These are phyloP conservation scores for Indicator maculatus DNA, from an alignment of 2,113 vertebrate genomes.

Conservation along the genomic window DNA sequence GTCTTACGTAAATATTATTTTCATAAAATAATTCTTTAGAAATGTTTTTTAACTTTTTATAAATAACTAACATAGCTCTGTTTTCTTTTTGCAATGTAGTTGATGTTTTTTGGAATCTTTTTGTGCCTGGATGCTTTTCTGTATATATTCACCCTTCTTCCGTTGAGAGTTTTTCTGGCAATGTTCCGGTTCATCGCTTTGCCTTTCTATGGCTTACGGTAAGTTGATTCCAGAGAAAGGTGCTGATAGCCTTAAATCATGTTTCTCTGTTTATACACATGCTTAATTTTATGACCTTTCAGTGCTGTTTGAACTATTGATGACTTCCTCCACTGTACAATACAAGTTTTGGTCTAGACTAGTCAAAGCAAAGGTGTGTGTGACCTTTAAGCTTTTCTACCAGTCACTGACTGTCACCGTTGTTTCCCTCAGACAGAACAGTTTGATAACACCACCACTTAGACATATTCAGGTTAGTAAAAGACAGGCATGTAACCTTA, in stretches of 20 bases:
- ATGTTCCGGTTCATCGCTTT: slow-evolving; percentile 88
- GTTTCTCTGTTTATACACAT: background rate
- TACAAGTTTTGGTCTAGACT: background rate
- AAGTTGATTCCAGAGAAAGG: slow-evolving; percentile 55
- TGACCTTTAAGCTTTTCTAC: background rate
- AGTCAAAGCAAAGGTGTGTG: background rate
- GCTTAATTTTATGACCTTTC: background rate
- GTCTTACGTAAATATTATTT: background rate
- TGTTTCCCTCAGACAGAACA: background rate
- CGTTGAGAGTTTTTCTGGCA: slow-evolving; percentile 90
- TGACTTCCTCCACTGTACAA: background rate
- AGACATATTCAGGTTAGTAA: background rate
- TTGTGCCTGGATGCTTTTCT: slow-evolving; percentile 97
- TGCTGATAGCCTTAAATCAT: background rate
- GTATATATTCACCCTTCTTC: slow-evolving; percentile 95
- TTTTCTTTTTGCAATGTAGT: slow-evolving; percentile 76
- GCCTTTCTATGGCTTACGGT: slow-evolving; percentile 94
- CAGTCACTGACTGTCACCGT: background rate
- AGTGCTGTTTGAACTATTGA: background rate
- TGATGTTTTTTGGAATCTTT: slow-evolving; percentile 97
- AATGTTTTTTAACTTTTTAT: background rate
- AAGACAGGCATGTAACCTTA: background rate
- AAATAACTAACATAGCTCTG: slow-evolving; percentile 24
- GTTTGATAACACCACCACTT: background rate
- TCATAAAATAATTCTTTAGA: background rate